phyloP scores from a whole-genome alignment of 2,888 invertebrate species.

The Oligia strigilis region DNA sequence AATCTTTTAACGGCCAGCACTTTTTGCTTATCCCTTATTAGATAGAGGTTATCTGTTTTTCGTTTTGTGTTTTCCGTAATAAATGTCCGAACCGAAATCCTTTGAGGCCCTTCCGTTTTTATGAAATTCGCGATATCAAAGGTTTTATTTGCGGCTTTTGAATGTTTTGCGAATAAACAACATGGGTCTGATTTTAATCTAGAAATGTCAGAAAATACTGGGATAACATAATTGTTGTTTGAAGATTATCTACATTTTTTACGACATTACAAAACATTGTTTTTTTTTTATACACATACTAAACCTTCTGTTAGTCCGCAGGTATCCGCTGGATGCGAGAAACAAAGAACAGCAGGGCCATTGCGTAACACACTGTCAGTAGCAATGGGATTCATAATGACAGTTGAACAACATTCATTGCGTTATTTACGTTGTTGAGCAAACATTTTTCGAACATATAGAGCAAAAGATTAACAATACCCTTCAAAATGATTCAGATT shows the following conservation, averaged over 20 bases:
- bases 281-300: too few species aligned
- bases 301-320: too few species aligned
- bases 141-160: constrained; percentile 32
- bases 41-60: constrained; percentile 55
- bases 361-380: too few species aligned
- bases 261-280: background rate
- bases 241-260: background rate
- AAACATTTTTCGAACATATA: too few species aligned
- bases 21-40: constrained; percentile 60
- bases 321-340: too few species aligned
- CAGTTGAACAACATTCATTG: too few species aligned
- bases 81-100: constrained; percentile 44
- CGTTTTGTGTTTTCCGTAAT: constrained; percentile 54
- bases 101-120: constrained; percentile 39
- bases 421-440: too few species aligned
- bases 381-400: too few species aligned
- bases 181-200: constrained; percentile 18
- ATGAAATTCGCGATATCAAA: constrained; percentile 39
- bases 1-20: constrained; percentile 51
- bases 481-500: too few species aligned
- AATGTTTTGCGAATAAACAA: constrained; percentile 20
- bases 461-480: too few species aligned
- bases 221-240: background rate
- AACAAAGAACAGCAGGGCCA: too few species aligned
- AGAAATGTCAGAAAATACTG: background rate